phyloP scores from a whole-genome alignment of 2,797 vertebrate species.

The Sebastes nivosus region DNA sequence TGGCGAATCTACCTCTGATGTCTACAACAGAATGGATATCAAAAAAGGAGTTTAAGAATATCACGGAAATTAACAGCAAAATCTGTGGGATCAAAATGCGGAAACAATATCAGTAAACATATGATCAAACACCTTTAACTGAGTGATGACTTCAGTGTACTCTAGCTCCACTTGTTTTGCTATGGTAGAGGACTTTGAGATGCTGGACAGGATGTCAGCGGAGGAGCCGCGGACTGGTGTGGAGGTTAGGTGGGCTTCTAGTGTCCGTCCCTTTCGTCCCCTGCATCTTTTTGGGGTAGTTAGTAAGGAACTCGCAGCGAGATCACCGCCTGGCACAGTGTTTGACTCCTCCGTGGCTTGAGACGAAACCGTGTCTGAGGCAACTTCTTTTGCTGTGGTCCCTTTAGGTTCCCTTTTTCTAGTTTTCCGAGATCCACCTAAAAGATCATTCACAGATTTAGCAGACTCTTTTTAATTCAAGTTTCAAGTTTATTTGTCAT shows the following conservation, averaged over 20 bases:
- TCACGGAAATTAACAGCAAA: neutral
- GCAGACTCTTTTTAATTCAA: neutral
- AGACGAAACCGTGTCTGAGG: neutral
- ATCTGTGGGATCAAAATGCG: neutral
- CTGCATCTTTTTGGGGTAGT: conserved; percentile 46
- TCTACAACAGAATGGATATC: conserved; percentile 40
- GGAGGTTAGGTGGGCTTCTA: conserved; percentile 26
- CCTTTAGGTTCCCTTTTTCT: conserved; percentile 25
- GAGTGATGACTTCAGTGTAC: neutral
- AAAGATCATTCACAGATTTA: neutral
- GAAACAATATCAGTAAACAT: neutral
- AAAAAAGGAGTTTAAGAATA: neutral
- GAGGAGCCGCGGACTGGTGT: conserved; percentile 47
- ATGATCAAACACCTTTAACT: conserved; percentile 30
- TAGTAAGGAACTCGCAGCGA: neutral
- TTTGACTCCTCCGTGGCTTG: neutral
- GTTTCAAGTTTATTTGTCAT: too few relatives aligned
- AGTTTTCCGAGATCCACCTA: conserved; percentile 45
- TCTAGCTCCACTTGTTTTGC: neutral
- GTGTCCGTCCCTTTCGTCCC: neutral
- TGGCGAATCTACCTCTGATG: conserved; percentile 8
- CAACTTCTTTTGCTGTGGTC: neutral
- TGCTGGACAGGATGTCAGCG: neutral
- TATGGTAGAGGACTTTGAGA: neutral
- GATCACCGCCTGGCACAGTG: neutral